These are phyloP conservation scores for human (Homo sapiens) DNA, from an alignment of 2,113 vertebrate species.

Conservation along the genomic window GRCh38 chr13:112650001-112650500, in stretches of 20 bases:
- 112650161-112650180: too few relatives aligned
- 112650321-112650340: background rate
- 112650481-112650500: background rate
- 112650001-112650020: too few relatives aligned
- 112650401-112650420: background rate
- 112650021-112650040: too few relatives aligned
- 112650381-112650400: background rate
- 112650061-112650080: too few relatives aligned
- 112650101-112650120: too few relatives aligned
- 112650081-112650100: too few relatives aligned
- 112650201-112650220: background rate
- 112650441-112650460: background rate
- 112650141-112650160: too few relatives aligned
- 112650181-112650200: too few relatives aligned
- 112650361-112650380: background rate
- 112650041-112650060: too few relatives aligned
- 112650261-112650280: background rate
- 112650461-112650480: background rate
- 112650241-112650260: background rate
- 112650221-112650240: background rate
- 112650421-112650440: accelerated
- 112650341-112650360: background rate
- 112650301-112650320: background rate
- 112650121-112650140: too few relatives aligned
- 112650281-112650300: background rate